A percentile compares a stretch with the other conserved stretches of the same genome.
Evolutionary conservation across 2,113 vertebrate species (phyloP).

Genomic region (Oncorhynchus tshawytscha): DNA sequence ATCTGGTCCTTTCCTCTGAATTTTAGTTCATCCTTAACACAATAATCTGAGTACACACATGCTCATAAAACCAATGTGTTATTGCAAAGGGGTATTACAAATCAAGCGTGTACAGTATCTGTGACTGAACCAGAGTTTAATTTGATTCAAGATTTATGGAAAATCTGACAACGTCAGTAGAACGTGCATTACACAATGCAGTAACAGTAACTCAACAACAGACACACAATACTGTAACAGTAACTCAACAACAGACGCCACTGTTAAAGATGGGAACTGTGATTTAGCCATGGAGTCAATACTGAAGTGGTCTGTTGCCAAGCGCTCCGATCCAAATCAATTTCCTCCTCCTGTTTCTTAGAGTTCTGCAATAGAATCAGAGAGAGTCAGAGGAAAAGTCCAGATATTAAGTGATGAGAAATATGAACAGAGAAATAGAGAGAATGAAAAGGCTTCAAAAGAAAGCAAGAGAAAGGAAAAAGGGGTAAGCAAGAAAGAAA

Average conservation of each 20-base stretch:
- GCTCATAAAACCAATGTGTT: background rate
- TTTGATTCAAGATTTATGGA: conserved; percentile 15
- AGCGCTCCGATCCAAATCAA: conserved; percentile 31
- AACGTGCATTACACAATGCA: conserved; percentile 16
- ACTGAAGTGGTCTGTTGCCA: conserved; percentile 17
- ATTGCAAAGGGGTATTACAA: conserved; percentile 18
- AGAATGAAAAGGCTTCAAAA: background rate
- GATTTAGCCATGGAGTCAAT: conserved; percentile 10
- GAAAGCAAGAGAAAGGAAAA: conserved; percentile 13
- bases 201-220: conserved; percentile 39
- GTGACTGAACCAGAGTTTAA: conserved; percentile 13
- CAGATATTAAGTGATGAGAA: background rate
- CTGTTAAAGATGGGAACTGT: conserved; percentile 10
- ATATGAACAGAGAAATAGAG: conserved; percentile 2
- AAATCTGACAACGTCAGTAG: conserved; percentile 34
- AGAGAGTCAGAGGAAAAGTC: conserved; percentile 18
- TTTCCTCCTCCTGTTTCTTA: conserved; percentile 25
- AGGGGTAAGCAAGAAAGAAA: background rate
- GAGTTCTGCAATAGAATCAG: background rate
- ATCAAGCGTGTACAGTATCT: conserved; percentile 25
- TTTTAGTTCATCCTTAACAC: no score
- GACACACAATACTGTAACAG: conserved; percentile 21
- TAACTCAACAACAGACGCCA: conserved; percentile 37
- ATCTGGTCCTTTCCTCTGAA: no score
- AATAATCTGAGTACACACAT: background rate